Evolutionary conservation across 2,113 vertebrate species (phyloP), one percentile per base, ranked within the genome.

Genomic region (Euleptes europaea): DNA sequence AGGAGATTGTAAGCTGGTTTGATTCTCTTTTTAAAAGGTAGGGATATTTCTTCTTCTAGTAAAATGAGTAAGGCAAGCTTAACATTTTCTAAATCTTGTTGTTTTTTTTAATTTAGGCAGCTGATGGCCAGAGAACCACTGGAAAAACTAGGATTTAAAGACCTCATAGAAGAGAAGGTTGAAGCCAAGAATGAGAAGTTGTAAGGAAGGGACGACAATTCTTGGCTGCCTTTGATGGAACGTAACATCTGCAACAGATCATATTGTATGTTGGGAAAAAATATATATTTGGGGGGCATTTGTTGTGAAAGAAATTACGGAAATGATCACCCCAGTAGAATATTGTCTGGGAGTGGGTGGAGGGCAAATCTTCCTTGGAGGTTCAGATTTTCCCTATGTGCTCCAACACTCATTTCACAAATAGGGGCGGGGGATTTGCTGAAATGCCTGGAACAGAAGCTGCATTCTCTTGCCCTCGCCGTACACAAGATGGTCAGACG

Each of bases 71-170:
- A 44, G 9, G 44, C 44, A 44, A 44, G 44, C 44, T 44, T 9
- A 31, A 60, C 11, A 1, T 31, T 69, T n/a, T 1, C n/a, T 77
- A 28, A 40, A 1, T 54, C 9, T 7, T 71, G 91, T 54, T 82
- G 4, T 4, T 86, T 60, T 89, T 87, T 86, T 86, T 92, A 54
- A 73, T 38, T 3, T 88, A 98, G 99, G 94, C 97, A 99, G 63
- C 95, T 99, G 81, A 99, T 99, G 99, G 92, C 97, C 44, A 97
- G 95, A 0, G 98, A 99, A 72, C 97, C 98, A 0, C 88, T 99
- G 93, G 97, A 97, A 87, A 99, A 98, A 88, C 89, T 99, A 84
- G 98, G 98, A 69, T 99, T 97, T 88, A 97, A 95, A 90, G 98
- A 99, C 86, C 81, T 99, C 78, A 73, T 94, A 31, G 95, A 96